Percentiles rank a stretch among this genome's conserved stretches.
These are phyloP conservation scores for Sesamia nonagrioides DNA, from an alignment of 1,140 invertebrate genomes.

Conservation along the genomic window DNA sequence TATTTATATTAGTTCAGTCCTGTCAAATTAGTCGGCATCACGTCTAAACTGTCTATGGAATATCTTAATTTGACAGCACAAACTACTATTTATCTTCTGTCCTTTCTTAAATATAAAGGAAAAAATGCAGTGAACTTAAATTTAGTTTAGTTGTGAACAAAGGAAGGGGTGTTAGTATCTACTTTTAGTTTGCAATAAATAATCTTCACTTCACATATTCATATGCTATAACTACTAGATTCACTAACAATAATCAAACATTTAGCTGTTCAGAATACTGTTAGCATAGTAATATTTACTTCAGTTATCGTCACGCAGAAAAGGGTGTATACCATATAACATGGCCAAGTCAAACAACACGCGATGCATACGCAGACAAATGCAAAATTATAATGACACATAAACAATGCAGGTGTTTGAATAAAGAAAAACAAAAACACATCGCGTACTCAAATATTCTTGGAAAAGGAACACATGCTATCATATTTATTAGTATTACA, in stretches of 20 bases:
- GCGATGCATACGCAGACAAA: slow-evolving; percentile 15
- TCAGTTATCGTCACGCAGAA: neutral
- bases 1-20: too few relatives aligned
- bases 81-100: too few relatives aligned
- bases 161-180: too few relatives aligned
- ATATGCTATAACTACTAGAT: too few relatives aligned
- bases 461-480: slow-evolving; percentile 15
- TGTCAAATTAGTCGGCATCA: too few relatives aligned
- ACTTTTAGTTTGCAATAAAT: too few relatives aligned
- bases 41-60: too few relatives aligned
- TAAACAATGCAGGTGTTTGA: slow-evolving; percentile 25
- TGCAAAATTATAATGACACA: slow-evolving; percentile 27
- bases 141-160: too few relatives aligned
- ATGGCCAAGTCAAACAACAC: slow-evolving; percentile 2
- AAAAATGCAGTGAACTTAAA: too few relatives aligned
- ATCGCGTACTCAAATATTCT: neutral
- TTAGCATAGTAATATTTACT: slow-evolving; percentile 24
- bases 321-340: neutral
- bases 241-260: neutral
- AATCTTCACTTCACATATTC: too few relatives aligned
- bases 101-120: too few relatives aligned
- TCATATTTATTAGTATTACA: slow-evolving; percentile 3
- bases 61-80: too few relatives aligned
- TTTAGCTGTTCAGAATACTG: slow-evolving; percentile 11
- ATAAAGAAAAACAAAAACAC: slow-evolving; percentile 13